Evolutionary conservation across 2,797 vertebrate species (phyloP).

Genomic region (Hirundo rustica): DNA sequence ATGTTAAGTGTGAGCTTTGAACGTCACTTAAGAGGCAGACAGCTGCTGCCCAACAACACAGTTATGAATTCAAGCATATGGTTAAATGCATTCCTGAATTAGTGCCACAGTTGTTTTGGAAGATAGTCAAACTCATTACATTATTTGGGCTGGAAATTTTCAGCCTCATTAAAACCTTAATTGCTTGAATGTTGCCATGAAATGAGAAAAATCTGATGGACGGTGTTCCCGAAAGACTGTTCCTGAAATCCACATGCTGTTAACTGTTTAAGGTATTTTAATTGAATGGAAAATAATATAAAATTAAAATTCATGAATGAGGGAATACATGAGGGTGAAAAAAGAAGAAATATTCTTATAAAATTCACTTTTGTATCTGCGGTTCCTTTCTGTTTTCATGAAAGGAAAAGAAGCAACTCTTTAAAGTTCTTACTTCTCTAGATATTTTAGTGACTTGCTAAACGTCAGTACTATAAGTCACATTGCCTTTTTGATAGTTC

Average conservation of each 20-base stretch:
- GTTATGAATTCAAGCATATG: not conserved
- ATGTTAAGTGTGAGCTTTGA: not conserved
- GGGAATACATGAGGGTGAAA: not conserved
- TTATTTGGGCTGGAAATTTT: slow-evolving; percentile 49
- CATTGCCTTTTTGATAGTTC: not conserved
- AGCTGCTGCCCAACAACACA: not conserved
- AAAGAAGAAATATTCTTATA: not conserved
- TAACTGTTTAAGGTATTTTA: not conserved
- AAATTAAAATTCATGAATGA: not conserved
- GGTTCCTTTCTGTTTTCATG: not conserved
- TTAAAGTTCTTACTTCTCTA: not conserved
- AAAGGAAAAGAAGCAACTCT: not conserved
- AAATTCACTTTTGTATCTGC: not conserved
- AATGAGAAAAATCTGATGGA: slow-evolving; percentile 39
- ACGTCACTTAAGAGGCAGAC: not conserved
- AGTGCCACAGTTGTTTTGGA: slow-evolving; percentile 12
- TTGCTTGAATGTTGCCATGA: slow-evolving; percentile 27
- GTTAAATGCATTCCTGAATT: slow-evolving; percentile 26
- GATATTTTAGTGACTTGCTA: slow-evolving; percentile 17
- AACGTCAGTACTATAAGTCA: slow-evolving; percentile 11
- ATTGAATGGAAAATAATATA: not conserved
- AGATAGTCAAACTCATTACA: slow-evolving; percentile 12
- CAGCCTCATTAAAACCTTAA: slow-evolving; percentile 60
- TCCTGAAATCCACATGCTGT: not conserved
- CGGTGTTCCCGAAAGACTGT: not conserved